These are phyloP conservation scores for Tetheella fluctuosa DNA, from an alignment of 2,888 invertebrate species.

Conservation along the genomic window DNA sequence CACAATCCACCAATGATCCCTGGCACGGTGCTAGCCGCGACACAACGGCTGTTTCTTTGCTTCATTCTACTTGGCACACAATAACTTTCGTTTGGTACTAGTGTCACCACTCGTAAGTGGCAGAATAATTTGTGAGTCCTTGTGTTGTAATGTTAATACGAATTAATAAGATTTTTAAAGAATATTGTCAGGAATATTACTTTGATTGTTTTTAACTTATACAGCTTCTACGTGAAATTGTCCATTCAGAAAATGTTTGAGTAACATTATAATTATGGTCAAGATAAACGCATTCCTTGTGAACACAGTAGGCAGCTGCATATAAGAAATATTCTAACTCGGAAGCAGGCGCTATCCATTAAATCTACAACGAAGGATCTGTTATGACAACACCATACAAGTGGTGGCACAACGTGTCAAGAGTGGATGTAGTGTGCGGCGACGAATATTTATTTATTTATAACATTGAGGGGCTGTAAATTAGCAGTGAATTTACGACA, in stretches of 20 bases:
- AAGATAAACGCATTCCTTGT: background rate
- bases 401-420: slow-evolving; percentile 76
- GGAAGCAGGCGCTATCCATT: slow-evolving; percentile 55
- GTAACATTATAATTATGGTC: background rate
- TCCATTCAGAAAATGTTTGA: background rate
- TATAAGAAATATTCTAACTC: slow-evolving; percentile 8
- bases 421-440: slow-evolving; percentile 62
- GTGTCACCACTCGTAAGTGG: slow-evolving; percentile 47
- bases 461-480: slow-evolving; percentile 81
- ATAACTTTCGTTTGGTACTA: slow-evolving; percentile 62
- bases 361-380: slow-evolving; percentile 63
- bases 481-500: slow-evolving; percentile 82
- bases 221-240: background rate
- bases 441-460: slow-evolving; percentile 82
- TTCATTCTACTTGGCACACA: slow-evolving; percentile 79
- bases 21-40: slow-evolving; percentile 61
- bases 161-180: slow-evolving; percentile 28
- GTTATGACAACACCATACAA: slow-evolving; percentile 77
- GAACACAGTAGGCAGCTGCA: background rate
- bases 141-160: slow-evolving; percentile 43
- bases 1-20: slow-evolving; percentile 65
- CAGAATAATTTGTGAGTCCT: slow-evolving; percentile 64
- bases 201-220: background rate
- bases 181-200: slow-evolving; percentile 24
- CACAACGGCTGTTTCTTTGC: slow-evolving; percentile 69